phyloP scores from a whole-genome alignment of 2,888 invertebrate species.

The Cenopis cana region DNA sequence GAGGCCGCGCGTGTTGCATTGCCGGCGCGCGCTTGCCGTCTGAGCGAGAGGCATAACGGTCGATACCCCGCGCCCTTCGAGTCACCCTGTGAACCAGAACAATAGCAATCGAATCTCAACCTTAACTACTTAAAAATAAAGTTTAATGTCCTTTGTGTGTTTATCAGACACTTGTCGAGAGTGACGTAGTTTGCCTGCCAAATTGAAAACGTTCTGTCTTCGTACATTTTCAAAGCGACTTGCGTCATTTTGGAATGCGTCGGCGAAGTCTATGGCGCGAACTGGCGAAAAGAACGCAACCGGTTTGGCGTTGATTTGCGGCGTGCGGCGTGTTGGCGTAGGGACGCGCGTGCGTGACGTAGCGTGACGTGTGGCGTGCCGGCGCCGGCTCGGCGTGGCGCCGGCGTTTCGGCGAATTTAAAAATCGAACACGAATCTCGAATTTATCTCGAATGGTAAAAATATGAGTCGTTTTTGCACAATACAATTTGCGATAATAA shows the following conservation, averaged over 20 bases:
- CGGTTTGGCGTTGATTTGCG: slow-evolving; percentile 22
- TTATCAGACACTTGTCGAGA: slow-evolving; percentile 33
- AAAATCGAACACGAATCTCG: background rate
- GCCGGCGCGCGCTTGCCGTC: slow-evolving; percentile 58
- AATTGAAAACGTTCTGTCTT: background rate
- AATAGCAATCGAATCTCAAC: background rate
- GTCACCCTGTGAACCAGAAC: slow-evolving; percentile 25
- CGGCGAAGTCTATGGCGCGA: slow-evolving; percentile 7
- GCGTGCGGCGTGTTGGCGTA: slow-evolving; percentile 14
- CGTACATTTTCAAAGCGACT: background rate
- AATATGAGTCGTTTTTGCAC: background rate
- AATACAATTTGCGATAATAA: too few relatives aligned
- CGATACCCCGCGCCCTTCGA: slow-evolving; percentile 58
- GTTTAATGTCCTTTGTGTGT: background rate
- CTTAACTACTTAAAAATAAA: background rate
- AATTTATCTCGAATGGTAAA: too few relatives aligned
- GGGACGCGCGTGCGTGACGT: slow-evolving; percentile 19
- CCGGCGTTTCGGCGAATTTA: slow-evolving; percentile 21
- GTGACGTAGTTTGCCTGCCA: slow-evolving; percentile 30
- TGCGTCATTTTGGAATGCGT: slow-evolving; percentile 1
- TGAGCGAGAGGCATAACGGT: slow-evolving; percentile 60
- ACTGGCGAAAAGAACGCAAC: slow-evolving; percentile 28
- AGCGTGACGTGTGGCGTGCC: slow-evolving; percentile 11
- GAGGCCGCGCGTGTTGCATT: slow-evolving; percentile 52
- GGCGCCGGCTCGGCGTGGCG: slow-evolving; percentile 9